phyloP scores from a whole-genome alignment of 2,113 vertebrate species.

The Xiphias gladius region DNA sequence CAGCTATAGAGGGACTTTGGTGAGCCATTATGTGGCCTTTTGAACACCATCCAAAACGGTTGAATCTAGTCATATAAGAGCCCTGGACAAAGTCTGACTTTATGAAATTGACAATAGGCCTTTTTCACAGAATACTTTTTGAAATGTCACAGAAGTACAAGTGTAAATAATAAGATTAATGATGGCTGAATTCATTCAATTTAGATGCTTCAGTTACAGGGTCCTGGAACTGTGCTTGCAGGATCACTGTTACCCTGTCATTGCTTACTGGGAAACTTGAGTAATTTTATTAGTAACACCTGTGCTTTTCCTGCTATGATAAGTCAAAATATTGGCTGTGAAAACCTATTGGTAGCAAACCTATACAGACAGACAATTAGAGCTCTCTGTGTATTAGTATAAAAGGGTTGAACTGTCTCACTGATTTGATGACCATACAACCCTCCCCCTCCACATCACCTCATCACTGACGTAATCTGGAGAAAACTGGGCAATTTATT shows the following conservation, averaged over 20 bases:
- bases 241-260: neutral
- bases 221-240: neutral
- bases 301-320: neutral
- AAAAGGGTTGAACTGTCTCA: constrained; percentile 8
- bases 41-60: neutral
- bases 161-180: neutral
- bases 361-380: neutral
- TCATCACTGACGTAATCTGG: constrained; percentile 50
- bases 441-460: constrained; percentile 29
- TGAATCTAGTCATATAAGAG: neutral
- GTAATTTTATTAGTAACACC: neutral
- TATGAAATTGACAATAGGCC: neutral
- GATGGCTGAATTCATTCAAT: neutral
- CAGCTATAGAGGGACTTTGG: neutral
- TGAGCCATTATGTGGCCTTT: neutral
- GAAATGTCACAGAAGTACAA: neutral
- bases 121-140: neutral
- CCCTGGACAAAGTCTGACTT: neutral
- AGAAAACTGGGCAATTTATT: constrained; percentile 83
- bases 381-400: neutral
- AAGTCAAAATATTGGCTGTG: neutral
- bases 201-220: neutral
- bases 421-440: constrained; percentile 43
- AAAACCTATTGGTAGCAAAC: neutral
- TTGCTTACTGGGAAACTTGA: neutral